Conservation (phyloP, 1,140 invertebrate genomes). For the Penaeus vannamei region DNA sequence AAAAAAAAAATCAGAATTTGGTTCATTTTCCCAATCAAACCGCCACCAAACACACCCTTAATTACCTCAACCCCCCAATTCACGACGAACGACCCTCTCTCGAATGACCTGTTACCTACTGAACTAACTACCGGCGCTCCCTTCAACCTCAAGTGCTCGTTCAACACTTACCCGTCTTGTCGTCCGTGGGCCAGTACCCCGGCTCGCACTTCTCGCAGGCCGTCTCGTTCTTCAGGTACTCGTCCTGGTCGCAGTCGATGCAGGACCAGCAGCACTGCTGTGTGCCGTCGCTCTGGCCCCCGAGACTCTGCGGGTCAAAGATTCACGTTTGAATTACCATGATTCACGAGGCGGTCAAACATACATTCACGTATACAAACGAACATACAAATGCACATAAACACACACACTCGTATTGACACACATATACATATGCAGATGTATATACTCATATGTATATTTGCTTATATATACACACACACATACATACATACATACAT, state of each 20-base stretch:
- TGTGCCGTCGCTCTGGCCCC: slow-evolving; percentile 45
- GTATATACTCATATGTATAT: too few species aligned
- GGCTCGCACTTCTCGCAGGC: slow-evolving; percentile 77
- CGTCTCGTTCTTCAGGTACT: slow-evolving; percentile 77
- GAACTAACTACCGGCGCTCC: too few species aligned
- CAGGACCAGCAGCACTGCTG: slow-evolving; percentile 82
- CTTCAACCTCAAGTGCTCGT: too few species aligned
- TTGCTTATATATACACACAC: too few species aligned
- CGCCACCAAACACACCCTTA: too few species aligned
- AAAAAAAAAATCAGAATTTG: too few species aligned
- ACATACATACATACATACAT: too few species aligned
- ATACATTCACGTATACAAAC: slow-evolving; percentile 13
- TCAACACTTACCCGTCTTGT: slow-evolving; percentile 76
- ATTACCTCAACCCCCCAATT: too few species aligned
- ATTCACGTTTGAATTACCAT: too few species aligned
- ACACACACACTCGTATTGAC: not conserved
- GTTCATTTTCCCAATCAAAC: too few species aligned
- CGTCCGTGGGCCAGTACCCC: slow-evolving; percentile 79
- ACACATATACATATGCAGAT: not conserved
- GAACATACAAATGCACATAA: not conserved
- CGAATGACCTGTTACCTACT: too few species aligned
- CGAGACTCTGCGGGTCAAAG: slow-evolving; percentile 37
- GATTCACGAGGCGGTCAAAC: not conserved
- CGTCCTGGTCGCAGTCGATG: slow-evolving; percentile 77
- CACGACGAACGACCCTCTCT: too few species aligned